Conservation (phyloP, 1,140 invertebrate species). For the Saccostrea echinata region DNA sequence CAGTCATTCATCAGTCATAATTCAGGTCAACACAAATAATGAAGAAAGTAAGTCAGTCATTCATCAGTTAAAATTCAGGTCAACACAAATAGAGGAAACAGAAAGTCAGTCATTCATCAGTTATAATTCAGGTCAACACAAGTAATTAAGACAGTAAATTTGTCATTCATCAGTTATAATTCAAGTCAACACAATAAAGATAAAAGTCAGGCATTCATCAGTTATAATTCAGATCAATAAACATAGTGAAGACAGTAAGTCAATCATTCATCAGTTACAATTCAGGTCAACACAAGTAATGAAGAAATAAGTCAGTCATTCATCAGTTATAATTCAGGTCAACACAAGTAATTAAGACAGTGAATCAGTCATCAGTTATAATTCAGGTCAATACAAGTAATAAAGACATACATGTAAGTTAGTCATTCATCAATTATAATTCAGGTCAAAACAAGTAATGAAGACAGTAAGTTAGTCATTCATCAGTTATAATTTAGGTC, state of each 20-base stretch:
- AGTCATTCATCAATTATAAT: too few relatives aligned
- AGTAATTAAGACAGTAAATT: conserved; percentile 87
- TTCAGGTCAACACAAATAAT: conserved; percentile 97
- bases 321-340: conserved; percentile 92
- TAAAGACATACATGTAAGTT: too few relatives aligned
- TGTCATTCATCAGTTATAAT: too few relatives aligned
- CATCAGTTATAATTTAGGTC: conserved; percentile 89
- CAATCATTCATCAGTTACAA: conserved; percentile 81
- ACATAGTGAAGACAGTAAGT: conserved; percentile 87
- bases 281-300: conserved; percentile 97
- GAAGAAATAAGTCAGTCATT: conserved; percentile 83
- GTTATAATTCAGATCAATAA: conserved; percentile 98
- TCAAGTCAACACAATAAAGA: too few relatives aligned
- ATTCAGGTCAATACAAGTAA: too few relatives aligned
- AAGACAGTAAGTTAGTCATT: conserved; percentile 82
- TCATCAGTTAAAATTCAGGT: conserved; percentile 89
- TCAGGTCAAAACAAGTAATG: conserved; percentile 97
- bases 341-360: conserved; percentile 95
- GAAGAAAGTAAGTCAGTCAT: conserved; percentile 83
- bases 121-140: conserved; percentile 98
- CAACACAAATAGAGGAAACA: conserved; percentile 95
- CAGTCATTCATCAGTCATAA: too few relatives aligned
- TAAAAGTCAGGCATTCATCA: too few relatives aligned
- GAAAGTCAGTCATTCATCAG: conserved; percentile 51
- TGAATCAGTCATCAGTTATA: too few relatives aligned